A percentile compares a stretch with the other conserved stretches of the same genome.
These are phyloP conservation scores for Vannuccia rotundouncinata DNA, from an alignment of 2,888 invertebrate species.

Conservation along the genomic window DNA sequence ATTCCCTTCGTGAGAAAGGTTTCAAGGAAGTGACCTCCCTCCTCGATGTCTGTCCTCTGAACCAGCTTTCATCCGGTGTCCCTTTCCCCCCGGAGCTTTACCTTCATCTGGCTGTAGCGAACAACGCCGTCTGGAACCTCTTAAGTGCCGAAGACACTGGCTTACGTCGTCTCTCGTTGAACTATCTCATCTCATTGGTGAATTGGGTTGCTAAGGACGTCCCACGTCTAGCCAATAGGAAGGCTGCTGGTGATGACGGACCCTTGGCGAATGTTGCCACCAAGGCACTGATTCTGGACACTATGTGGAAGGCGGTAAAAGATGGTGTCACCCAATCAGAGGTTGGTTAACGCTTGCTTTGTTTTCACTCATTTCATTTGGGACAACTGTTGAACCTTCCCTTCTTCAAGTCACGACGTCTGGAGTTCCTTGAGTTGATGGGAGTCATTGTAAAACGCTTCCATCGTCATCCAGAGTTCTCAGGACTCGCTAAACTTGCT, in stretches of 20 bases:
- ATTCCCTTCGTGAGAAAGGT: conserved; percentile 70
- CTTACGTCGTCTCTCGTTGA: not conserved
- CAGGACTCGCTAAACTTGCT: conserved; percentile 45
- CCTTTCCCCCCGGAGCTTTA: not conserved
- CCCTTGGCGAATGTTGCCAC: not conserved
- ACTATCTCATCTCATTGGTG: not conserved
- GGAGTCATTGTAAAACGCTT: not conserved
- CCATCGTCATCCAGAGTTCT: conserved; percentile 42
- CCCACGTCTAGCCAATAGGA: not conserved
- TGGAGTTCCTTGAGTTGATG: not conserved
- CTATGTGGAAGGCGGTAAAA: not conserved
- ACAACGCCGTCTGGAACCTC: not conserved
- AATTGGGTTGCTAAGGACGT: not conserved
- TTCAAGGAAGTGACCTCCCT: conserved; percentile 66
- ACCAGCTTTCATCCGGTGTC: too few relatives aligned
- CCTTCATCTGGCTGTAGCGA: not conserved
- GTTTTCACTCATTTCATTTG: too few relatives aligned
- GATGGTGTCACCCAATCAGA: not conserved
- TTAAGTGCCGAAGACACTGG: not conserved
- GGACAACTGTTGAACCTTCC: too few relatives aligned
- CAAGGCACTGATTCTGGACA: not conserved
- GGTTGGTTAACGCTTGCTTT: not conserved
- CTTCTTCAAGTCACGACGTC: not conserved
- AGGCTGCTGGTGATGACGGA: not conserved
- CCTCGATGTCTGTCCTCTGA: conserved; percentile 43